Conservation (phyloP, 2,797 vertebrate genomes). For the Pipistrellus pipistrellus region DNA sequence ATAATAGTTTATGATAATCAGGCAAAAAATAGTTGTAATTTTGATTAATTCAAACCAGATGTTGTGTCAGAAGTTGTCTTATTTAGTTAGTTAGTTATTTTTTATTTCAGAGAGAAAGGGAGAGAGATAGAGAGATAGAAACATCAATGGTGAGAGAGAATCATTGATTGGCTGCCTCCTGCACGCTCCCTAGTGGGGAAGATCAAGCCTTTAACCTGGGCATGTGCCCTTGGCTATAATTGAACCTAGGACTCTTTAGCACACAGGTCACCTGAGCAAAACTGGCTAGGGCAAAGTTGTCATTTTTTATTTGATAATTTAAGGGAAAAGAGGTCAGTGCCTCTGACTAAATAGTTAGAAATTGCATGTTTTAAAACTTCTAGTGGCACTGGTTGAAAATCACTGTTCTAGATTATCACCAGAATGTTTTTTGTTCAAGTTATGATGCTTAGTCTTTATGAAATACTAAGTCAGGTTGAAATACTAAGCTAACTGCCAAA, state of each 20-base stretch:
- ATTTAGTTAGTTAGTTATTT: neutral
- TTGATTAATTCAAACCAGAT: neutral
- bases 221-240: no score
- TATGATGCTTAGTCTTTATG: constrained; percentile 9
- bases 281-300: neutral
- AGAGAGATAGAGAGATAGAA: no score
- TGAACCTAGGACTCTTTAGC: no score
- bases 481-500: neutral
- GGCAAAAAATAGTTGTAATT: neutral
- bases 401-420: neutral
- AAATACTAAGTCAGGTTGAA: neutral
- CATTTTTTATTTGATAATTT: neutral
- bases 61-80: neutral
- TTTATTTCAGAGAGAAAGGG: no score
- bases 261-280: no score
- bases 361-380: neutral
- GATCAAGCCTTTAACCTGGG: no score
- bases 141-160: no score
- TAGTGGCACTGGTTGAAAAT: neutral
- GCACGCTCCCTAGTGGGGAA: no score
- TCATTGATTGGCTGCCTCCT: no score
- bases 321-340: neutral
- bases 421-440: neutral
- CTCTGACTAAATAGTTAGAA: neutral
- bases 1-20: neutral